Conservation (phyloP, 2,888 invertebrate species). For the Eupsilia transversa region DNA sequence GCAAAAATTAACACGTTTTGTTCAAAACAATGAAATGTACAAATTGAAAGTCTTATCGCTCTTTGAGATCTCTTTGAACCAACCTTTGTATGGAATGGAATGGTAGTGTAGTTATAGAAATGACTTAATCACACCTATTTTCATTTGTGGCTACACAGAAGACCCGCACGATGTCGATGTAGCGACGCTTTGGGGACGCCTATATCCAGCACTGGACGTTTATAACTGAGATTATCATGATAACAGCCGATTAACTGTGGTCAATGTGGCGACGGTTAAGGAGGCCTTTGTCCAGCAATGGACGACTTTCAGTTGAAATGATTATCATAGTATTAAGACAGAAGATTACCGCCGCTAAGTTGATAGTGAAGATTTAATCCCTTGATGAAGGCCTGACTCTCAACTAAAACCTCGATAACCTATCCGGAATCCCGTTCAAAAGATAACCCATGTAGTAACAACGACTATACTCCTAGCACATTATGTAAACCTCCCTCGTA, state of each 20-base stretch:
- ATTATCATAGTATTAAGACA: not conserved
- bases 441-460: conserved; percentile 1
- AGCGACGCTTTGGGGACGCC: not conserved
- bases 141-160: not conserved
- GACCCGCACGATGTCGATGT: too few species aligned
- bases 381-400: not conserved
- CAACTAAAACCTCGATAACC: not conserved
- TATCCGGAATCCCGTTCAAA: not conserved
- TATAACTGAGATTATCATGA: too few species aligned
- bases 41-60: conserved; percentile 27
- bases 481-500: conserved; percentile 38
- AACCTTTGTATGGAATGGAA: not conserved
- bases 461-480: conserved; percentile 9
- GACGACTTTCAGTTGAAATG: not conserved
- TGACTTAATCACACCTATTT: not conserved
- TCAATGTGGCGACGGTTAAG: not conserved
- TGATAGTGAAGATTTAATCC: not conserved
- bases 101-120: not conserved
- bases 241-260: too few species aligned
- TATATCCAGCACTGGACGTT: not conserved
- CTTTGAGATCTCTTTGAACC: conserved; percentile 10
- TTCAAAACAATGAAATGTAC: conserved; percentile 31
- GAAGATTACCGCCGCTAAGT: too few species aligned
- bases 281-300: not conserved
- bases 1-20: conserved; percentile 33